phyloP scores from a whole-genome alignment of 2,797 vertebrate species.

The Myotis findleyi region DNA sequence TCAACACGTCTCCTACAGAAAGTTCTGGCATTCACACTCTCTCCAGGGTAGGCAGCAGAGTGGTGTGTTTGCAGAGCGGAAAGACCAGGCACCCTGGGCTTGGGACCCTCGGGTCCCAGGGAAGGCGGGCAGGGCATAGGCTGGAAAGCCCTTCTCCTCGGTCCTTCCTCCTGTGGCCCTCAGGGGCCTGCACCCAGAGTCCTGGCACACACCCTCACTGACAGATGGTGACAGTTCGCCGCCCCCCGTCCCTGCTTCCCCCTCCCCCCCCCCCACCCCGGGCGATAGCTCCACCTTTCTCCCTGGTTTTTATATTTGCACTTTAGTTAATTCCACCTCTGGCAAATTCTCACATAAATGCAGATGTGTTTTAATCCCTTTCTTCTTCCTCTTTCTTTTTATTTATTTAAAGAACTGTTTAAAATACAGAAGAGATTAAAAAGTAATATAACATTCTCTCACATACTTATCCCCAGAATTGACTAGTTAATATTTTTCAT shows the following conservation, averaged over 20 bases:
- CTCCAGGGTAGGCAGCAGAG: not conserved
- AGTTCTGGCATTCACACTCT: not conserved
- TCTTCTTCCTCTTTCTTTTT: slow-evolving; percentile 4
- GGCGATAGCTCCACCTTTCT: not conserved
- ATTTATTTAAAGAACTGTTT: slow-evolving; percentile 53
- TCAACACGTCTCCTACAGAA: not conserved
- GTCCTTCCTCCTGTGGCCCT: not conserved
- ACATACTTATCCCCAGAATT: slow-evolving; percentile 30
- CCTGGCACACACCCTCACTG: not conserved
- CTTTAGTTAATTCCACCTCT: not conserved
- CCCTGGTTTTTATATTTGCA: not conserved
- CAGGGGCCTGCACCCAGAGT: not conserved
- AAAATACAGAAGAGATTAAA: slow-evolving; percentile 49
- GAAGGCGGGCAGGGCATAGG: too few relatives aligned
- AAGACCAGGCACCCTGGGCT: not conserved
- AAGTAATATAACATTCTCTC: slow-evolving; percentile 21
- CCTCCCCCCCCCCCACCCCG: not conserved
- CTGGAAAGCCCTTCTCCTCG: accelerated
- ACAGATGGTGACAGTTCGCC: accelerated
- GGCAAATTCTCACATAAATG: not conserved
- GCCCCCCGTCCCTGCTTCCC: not conserved
- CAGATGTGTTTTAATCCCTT: not conserved
- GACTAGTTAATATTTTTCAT: slow-evolving; percentile 46
- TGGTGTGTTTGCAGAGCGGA: not conserved
- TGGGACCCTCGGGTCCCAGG: not conserved